Base-by-base conservation (phyloP, 1,140 invertebrate species). In the Globodera rostochiensis region DNA sequence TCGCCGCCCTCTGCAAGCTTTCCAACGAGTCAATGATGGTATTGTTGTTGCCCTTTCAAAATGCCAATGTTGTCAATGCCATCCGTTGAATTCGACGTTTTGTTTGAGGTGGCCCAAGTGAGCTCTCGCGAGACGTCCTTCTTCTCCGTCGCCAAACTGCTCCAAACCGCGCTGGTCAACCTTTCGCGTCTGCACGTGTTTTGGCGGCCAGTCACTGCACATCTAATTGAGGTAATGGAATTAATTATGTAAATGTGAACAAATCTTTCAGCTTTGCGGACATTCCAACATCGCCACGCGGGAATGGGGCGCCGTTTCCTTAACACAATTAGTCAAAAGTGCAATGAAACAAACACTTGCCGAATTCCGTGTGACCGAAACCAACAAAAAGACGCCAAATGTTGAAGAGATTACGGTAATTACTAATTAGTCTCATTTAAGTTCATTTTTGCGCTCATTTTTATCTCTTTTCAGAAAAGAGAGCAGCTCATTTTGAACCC, bases 1-100 rank as follows among this genome's bases (percentile, higher is more conserved):
- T 98, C 76, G 96, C 98, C 91, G 96, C 97, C 7, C 91, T 99
- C 0, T 97, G 96, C 88, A 97, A 97, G 91, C 91, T 98, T 6
- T 97, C 95, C 3, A 94, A 95, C 83, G 97, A 99, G 91, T 95
- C 96, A 36, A 97, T 98, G 95, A 96, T 98, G 87, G 91, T 98
- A 9, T 36, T 21, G 67, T 69, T 9, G 36, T 19, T 21, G 7
- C 36, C n/a, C 66, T 69, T 69, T 47, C 96, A 96, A 21, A 60
- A n/a, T 49, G 66, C 47, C 47, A 84, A 8, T 25, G 0, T 97
- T 96, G 66, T 13, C 45, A 73, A 6, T 3, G 11, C 15, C 57
- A 64, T 64, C 53, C 53, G 53, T 53, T 15, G 9, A 53, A 53
- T 53, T 53, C 15, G 53, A 6, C 53, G 19, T 47, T 46, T 81